Percentiles rank a stretch among this genome's conserved stretches.
phyloP scores from a whole-genome alignment of 2,888 invertebrate genomes.

The Masnerella sp. region DNA sequence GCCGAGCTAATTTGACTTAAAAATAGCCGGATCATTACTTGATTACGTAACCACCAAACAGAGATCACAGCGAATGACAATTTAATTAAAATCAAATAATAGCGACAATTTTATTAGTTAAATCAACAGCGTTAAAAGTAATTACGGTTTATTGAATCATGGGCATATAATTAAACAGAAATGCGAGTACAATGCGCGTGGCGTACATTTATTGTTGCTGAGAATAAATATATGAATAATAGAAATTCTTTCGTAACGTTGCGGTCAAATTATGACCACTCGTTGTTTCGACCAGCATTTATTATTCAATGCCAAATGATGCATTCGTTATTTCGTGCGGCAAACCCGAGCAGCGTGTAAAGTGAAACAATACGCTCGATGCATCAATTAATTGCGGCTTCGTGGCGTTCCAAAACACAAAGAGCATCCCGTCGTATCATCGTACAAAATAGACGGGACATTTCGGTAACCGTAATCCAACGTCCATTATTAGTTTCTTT shows the following conservation, averaged over 20 bases:
- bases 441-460: background rate
- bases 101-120: constrained; percentile 19
- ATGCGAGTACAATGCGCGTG: background rate
- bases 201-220: constrained; percentile 4
- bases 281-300: constrained; percentile 6
- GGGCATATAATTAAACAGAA: constrained; percentile 6
- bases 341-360: constrained; percentile 8
- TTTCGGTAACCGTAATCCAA: constrained; percentile 16
- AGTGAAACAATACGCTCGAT: constrained; percentile 27
- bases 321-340: constrained; percentile 23
- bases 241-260: constrained; percentile 6
- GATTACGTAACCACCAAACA: constrained; percentile 23
- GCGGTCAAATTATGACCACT: background rate
- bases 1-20: constrained; percentile 22
- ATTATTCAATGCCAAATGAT: constrained; percentile 28
- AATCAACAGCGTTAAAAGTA: constrained; percentile 17
- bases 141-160: constrained; percentile 13
- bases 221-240: constrained; percentile 26
- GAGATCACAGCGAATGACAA: constrained; percentile 10
- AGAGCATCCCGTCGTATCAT: constrained; percentile 15
- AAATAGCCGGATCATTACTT: constrained; percentile 11
- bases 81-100: constrained; percentile 39
- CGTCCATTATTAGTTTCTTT: constrained; percentile 41
- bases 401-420: constrained; percentile 5
- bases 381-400: constrained; percentile 43